Evolutionary conservation across 2,888 invertebrate genomes (phyloP).

Genomic region (Phlogophora meticulosa): DNA sequence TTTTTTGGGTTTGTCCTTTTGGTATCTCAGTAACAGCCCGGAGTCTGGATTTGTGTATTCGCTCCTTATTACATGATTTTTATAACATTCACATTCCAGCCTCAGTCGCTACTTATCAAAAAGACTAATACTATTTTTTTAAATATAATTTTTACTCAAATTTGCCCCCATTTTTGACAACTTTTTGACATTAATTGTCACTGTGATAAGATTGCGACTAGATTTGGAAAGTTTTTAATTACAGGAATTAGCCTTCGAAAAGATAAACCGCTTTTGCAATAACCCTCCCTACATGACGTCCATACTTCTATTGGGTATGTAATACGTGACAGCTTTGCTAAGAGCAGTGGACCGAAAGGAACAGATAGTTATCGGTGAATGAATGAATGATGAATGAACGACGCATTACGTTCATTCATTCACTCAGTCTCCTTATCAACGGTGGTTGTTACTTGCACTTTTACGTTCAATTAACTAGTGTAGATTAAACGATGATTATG

Average conservation of each 20-base stretch:
- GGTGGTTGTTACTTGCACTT: background rate
- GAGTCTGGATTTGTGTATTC: no score
- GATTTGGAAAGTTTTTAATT: no score
- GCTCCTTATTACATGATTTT: no score
- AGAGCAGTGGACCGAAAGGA: constrained; percentile 55
- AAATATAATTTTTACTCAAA: no score
- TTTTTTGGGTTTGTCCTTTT: no score
- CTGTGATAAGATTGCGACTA: no score
- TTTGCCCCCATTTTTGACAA: no score
- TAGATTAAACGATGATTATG: background rate
- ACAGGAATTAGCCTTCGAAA: background rate
- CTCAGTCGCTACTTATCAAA: no score
- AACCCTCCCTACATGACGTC: background rate
- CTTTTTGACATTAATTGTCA: no score
- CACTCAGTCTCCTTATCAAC: constrained; percentile 12
- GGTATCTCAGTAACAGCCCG: no score
- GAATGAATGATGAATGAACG: constrained; percentile 51
- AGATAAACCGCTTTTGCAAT: background rate
- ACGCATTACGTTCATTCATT: constrained; percentile 29
- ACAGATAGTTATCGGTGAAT: constrained; percentile 61
- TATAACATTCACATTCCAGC: no score
- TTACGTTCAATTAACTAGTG: background rate
- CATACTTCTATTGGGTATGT: background rate
- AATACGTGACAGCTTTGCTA: constrained; percentile 40
- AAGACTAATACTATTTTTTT: no score